These are phyloP conservation scores for Grammatotria lemairii DNA, from an alignment of 2,113 vertebrate genomes.

Conservation along the genomic window DNA sequence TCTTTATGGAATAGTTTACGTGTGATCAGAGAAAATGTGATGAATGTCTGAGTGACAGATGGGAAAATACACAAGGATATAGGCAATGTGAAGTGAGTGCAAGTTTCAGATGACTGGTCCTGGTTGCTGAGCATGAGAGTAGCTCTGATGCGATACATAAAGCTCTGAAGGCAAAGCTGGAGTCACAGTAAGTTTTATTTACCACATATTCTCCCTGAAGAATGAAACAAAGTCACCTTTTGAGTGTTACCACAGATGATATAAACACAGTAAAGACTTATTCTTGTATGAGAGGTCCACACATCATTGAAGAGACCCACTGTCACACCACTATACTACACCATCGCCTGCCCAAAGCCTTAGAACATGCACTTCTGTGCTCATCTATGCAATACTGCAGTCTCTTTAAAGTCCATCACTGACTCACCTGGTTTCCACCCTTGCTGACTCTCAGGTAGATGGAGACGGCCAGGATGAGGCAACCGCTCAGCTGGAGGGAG, in stretches of 20 bases:
- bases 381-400: background rate
- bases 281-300: background rate
- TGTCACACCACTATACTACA: background rate
- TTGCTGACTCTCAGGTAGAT: conserved; percentile 78
- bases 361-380: background rate
- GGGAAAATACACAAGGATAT: background rate
- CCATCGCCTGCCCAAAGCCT: background rate
- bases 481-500: conserved; percentile 74
- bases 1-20: background rate
- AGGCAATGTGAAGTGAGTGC: background rate
- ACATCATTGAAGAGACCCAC: background rate
- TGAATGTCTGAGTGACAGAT: background rate
- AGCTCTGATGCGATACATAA: background rate
- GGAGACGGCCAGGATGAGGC: conserved; percentile 75
- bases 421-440: conserved; percentile 25
- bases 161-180: background rate
- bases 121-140: background rate
- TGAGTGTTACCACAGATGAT: background rate
- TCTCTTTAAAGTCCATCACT: background rate
- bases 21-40: background rate
- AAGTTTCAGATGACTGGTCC: background rate
- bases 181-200: background rate
- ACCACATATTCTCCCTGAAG: background rate
- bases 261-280: background rate
- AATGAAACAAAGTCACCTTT: background rate